Percentiles rank a stretch among this genome's conserved stretches.
These are phyloP conservation scores for Lagocephalus sceleratus DNA, from an alignment of 2,797 vertebrate genomes.

Conservation along the genomic window DNA sequence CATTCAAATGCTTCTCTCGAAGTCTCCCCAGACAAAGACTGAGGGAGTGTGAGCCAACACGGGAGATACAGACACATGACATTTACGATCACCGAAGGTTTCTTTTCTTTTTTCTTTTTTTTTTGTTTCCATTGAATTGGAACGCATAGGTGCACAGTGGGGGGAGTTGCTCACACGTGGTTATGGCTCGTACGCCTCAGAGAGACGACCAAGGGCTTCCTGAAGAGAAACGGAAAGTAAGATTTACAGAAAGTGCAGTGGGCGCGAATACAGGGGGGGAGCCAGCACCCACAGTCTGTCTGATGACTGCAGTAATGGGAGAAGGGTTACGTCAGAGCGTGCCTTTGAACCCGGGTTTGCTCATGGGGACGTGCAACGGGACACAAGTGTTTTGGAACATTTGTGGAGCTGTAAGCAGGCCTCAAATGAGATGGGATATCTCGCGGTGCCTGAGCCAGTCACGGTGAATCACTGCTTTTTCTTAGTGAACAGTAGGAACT, in stretches of 20 bases:
- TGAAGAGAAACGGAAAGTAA: conserved; percentile 76
- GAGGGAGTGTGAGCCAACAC: conserved; percentile 48
- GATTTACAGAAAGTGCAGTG: conserved; percentile 65
- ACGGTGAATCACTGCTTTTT: conserved; percentile 44
- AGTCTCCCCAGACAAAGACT: conserved; percentile 43
- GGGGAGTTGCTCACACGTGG: conserved; percentile 24
- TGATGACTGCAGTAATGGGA: conserved; percentile 43
- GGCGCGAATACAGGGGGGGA: conserved; percentile 33
- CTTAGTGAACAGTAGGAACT: conserved; percentile 39
- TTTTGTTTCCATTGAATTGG: conserved; percentile 68
- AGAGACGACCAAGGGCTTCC: conserved; percentile 62
- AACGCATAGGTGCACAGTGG: conserved; percentile 64
- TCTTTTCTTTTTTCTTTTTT: background rate
- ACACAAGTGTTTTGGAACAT: conserved; percentile 40
- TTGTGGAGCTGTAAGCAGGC: conserved; percentile 7
- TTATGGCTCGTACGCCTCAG: conserved; percentile 58
- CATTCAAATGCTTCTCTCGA: conserved; percentile 46
- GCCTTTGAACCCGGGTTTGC: conserved; percentile 3
- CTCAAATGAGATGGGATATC: conserved; percentile 12
- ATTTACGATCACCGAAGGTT: conserved; percentile 62
- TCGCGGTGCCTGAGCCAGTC: conserved; percentile 14
- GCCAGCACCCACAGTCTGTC: conserved; percentile 40
- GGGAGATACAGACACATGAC: conserved; percentile 68
- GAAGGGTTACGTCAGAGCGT: conserved; percentile 36
- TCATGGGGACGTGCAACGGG: conserved; percentile 2